Evolutionary conservation across 1,140 invertebrate genomes (phyloP), one percentile per base, ranked within the genome.

Genomic region (Notospermus geniculatus): DNA sequence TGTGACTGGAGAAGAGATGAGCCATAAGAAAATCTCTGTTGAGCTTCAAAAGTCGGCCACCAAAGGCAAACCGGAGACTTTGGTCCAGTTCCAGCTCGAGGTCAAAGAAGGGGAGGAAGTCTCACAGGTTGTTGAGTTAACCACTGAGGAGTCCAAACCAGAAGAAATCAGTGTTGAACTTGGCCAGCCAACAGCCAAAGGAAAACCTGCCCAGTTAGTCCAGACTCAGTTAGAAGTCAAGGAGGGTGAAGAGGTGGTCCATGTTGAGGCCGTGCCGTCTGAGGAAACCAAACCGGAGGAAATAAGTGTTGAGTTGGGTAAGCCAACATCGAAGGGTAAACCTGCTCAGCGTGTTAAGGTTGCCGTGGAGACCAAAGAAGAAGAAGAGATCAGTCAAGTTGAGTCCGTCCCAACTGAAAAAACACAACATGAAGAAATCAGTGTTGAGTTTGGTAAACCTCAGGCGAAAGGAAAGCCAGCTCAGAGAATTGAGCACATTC

Each of bases 301-400:
- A 43, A 60, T 74, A 43, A 30, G 32, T 15, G 50, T 64, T 56
- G 68, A 76, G 27, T 39, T 70, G 60, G 36, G 9, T 61, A 59
- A 53, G 50, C n/a, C 46, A 7, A 27, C 46, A n/a, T 50, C 46
- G 5, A 50, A 23, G 25, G n/a, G 46, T n/a, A 19, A 50, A n/a
- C 46, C 25, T 27, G n/a, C 46, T 50, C 25, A 19, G n/a, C 46
- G 46, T 50, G 46, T 50, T n/a, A 5, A 50, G 46, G 9, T 27
- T 22, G 9, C 29, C 25, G 54, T 50, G 1, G 63, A 64, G 45
- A 41, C 60, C 30, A 60, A 61, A 28, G 50, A 25, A n/a, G 39
- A 46, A 7, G 53, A 32, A 56, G 65, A 67, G 41, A 57, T 39
- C 19, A 41, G 28, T 11, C 25, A 19, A 56, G 63, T 60, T 13